Evolutionary conservation across 1,140 invertebrate genomes (phyloP).

Genomic region (Steinernema feltiae): DNA sequence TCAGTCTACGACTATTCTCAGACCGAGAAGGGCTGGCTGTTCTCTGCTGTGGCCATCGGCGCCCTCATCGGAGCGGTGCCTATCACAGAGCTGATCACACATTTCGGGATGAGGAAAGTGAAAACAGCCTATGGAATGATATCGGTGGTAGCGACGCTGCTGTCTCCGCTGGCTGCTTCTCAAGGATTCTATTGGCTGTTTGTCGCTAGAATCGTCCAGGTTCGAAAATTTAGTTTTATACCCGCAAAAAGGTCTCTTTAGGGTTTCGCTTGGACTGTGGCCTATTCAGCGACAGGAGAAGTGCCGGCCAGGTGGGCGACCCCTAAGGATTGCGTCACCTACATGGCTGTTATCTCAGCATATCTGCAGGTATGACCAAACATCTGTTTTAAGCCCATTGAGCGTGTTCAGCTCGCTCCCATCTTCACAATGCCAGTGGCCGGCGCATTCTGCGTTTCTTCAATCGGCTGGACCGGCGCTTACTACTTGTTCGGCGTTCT

Average conservation of each 20-base stretch:
- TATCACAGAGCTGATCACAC: conserved; percentile 24
- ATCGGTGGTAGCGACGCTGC: conserved; percentile 46
- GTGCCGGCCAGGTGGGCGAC: conserved; percentile 40
- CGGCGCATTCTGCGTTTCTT: background rate
- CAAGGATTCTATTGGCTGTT: conserved; percentile 40
- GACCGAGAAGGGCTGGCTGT: conserved; percentile 19
- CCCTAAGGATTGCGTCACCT: conserved; percentile 37
- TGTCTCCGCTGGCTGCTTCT: conserved; percentile 41
- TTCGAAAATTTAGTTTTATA: too few relatives aligned
- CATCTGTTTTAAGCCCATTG: too few relatives aligned
- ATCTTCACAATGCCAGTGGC: background rate
- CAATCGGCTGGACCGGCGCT: background rate
- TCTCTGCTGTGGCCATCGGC: conserved; percentile 37
- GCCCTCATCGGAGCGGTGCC: conserved; percentile 35
- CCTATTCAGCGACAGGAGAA: conserved; percentile 16
- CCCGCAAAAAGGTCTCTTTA: too few relatives aligned
- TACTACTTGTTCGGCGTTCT: background rate
- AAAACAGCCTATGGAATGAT: conserved; percentile 43
- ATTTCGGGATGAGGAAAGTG: background rate
- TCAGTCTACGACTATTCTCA: background rate
- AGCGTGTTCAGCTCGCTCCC: background rate
- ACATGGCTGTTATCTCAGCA: conserved; percentile 44
- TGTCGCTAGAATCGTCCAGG: conserved; percentile 23
- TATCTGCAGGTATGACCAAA: conserved; percentile 49
- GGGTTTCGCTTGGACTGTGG: conserved; percentile 46